phyloP scores from a whole-genome alignment of 2,113 vertebrate species.

The Eclectus roratus region DNA sequence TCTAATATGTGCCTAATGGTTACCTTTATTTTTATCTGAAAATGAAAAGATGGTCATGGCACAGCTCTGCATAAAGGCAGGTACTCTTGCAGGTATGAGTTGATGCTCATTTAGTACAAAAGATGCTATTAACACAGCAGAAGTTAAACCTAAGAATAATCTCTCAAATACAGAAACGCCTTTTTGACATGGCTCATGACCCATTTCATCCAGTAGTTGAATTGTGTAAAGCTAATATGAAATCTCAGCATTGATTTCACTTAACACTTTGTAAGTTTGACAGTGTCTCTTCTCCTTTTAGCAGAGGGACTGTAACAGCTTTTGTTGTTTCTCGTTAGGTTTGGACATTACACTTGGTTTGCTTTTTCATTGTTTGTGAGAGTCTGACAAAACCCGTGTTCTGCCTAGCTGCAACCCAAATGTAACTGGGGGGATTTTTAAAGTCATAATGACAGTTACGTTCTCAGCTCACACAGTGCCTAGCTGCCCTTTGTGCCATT shows the following conservation, averaged over 20 bases:
- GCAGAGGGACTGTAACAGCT: not conserved
- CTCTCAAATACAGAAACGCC: not conserved
- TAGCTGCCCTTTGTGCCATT: conserved; percentile 61
- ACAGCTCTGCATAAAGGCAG: conserved; percentile 34
- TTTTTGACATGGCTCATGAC: not conserved
- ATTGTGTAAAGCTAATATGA: not conserved
- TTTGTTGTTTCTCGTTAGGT: not conserved
- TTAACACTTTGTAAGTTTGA: not conserved
- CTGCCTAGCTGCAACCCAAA: conserved; percentile 1
- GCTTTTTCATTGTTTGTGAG: not conserved
- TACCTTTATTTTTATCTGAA: conserved; percentile 39
- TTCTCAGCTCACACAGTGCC: conserved; percentile 43
- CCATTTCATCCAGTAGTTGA: not conserved
- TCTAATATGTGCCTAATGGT: conserved; percentile 66
- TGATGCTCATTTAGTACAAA: not conserved
- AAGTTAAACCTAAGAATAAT: not conserved
- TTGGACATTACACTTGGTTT: not conserved
- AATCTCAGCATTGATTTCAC: not conserved
- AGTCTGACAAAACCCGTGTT: not conserved
- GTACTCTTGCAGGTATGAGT: not conserved
- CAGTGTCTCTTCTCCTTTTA: not conserved
- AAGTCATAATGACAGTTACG: conserved; percentile 55
- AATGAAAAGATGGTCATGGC: not conserved
- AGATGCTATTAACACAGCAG: not conserved
- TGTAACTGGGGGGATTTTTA: conserved; percentile 40